Percentiles rank a stretch among this genome's conserved stretches.
Evolutionary conservation across 2,113 vertebrate species (phyloP).

Genomic region (Anseranas semipalmata): DNA sequence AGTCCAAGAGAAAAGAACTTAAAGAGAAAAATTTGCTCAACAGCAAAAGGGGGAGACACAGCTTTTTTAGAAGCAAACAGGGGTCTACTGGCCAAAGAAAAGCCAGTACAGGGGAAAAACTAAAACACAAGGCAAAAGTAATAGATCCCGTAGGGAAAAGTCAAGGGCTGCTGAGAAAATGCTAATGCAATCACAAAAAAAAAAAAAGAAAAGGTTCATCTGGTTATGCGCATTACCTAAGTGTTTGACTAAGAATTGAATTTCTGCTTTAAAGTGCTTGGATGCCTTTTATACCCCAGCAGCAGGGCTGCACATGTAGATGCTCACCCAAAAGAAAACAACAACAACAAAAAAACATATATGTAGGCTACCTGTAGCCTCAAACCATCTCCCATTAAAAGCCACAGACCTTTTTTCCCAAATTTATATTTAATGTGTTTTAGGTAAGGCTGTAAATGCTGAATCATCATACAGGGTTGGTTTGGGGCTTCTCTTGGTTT

Average conservation of each 20-base stretch:
- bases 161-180: constrained; percentile 7
- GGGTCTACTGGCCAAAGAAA: constrained; percentile 20
- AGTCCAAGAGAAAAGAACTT: neutral
- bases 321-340: neutral
- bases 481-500: neutral
- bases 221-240: neutral
- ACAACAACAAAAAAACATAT: neutral
- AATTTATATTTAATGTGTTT: neutral
- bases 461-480: neutral
- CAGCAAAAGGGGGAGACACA: neutral
- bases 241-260: neutral
- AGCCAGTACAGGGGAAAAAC: neutral
- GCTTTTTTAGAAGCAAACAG: neutral
- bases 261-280: neutral
- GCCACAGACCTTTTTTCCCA: neutral
- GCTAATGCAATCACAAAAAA: neutral
- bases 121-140: neutral
- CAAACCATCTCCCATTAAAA: neutral
- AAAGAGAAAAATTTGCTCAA: constrained; percentile 13
- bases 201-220: constrained; percentile 13
- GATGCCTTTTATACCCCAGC: neutral
- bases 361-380: neutral
- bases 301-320: neutral
- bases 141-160: neutral
- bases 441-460: neutral